Conservation (phyloP, 2,888 invertebrate species). For the Mystacides longicornis region DNA sequence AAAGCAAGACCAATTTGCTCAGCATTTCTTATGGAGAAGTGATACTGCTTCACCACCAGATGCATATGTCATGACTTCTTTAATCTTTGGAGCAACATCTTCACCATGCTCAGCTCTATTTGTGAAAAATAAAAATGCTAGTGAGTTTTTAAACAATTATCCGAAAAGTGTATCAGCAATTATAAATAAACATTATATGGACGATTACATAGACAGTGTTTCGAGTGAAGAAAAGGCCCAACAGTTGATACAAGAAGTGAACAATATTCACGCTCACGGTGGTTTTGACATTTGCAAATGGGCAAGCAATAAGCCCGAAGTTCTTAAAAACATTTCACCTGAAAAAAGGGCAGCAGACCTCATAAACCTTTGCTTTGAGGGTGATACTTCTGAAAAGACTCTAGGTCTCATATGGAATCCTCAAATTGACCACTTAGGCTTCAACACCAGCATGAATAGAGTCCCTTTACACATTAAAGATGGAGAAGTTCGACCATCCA, state of each 20-base stretch:
- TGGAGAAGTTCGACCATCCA: slow-evolving; percentile 1
- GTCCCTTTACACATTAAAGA: not conserved
- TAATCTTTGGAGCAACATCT: slow-evolving; percentile 27
- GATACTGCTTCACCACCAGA: slow-evolving; percentile 14
- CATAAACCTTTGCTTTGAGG: not conserved
- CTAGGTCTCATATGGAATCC: slow-evolving; percentile 4
- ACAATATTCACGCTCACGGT: not conserved
- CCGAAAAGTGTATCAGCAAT: slow-evolving; percentile 28
- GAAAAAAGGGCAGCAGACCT: not conserved
- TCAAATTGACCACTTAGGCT: not conserved
- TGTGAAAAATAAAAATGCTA: slow-evolving; percentile 28
- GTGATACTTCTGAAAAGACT: not conserved
- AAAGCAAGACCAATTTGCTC: not conserved
- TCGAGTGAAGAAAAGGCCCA: slow-evolving; percentile 24
- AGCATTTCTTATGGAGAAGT: not conserved
- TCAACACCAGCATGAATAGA: slow-evolving; percentile 2
- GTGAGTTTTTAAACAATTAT: slow-evolving; percentile 15
- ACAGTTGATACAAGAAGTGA: not conserved
- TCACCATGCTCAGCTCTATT: slow-evolving; percentile 24
- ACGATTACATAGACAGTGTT: slow-evolving; percentile 29
- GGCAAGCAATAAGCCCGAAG: not conserved
- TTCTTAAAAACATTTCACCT: not conserved
- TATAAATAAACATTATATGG: slow-evolving; percentile 28
- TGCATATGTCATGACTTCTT: slow-evolving; percentile 25
- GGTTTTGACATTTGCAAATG: not conserved